phyloP scores from a whole-genome alignment of 1,140 invertebrate species.

The Ceratitis capitata region DNA sequence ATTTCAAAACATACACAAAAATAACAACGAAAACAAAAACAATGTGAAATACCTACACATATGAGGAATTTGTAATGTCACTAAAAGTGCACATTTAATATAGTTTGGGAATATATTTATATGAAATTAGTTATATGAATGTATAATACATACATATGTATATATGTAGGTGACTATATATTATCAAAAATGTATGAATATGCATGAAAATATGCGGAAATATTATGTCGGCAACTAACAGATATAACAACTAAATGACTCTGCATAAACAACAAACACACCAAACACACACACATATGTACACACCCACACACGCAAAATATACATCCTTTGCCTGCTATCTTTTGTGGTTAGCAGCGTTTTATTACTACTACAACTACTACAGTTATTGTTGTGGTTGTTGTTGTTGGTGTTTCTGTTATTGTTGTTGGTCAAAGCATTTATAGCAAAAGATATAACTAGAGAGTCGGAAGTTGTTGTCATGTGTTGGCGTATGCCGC shows the following conservation, averaged over 20 bases:
- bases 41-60: background rate
- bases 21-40: background rate
- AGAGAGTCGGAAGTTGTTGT: background rate
- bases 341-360: background rate
- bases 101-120: background rate
- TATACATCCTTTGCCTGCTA: background rate
- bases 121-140: background rate
- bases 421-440: background rate
- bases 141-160: background rate
- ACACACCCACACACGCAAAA: no score
- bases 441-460: background rate
- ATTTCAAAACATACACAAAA: background rate
- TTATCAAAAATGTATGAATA: background rate
- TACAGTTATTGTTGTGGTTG: background rate
- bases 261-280: background rate
- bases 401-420: background rate
- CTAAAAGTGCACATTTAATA: slow-evolving; percentile 6
- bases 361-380: no score
- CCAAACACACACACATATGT: background rate
- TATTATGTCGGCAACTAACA: background rate
- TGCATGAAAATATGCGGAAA: background rate
- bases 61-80: background rate
- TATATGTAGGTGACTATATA: background rate
- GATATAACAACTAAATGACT: background rate
- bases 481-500: background rate